Evolutionary conservation across 2,797 vertebrate genomes (phyloP).

Genomic region (Cossypha niveicapilla): DNA sequence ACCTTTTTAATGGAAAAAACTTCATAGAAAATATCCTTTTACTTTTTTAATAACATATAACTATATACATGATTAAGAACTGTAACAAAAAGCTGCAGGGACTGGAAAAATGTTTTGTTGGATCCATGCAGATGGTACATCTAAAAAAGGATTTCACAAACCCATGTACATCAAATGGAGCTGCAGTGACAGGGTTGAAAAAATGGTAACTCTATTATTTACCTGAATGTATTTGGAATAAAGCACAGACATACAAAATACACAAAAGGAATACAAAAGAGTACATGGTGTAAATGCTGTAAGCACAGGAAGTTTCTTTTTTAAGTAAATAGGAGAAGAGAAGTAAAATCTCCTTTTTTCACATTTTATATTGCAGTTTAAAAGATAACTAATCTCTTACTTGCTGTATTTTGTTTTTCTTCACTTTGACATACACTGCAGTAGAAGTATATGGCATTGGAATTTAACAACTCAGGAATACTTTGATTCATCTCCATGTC

Average conservation of each 20-base stretch:
- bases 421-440: constrained; percentile 45
- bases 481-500: not conserved
- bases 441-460: constrained; percentile 28
- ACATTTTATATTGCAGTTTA: constrained; percentile 65
- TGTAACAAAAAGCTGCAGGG: constrained; percentile 78
- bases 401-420: constrained; percentile 34
- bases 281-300: constrained; percentile 76
- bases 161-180: constrained; percentile 35
- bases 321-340: constrained; percentile 68
- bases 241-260: constrained; percentile 62
- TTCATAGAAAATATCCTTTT: constrained; percentile 77
- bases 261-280: constrained; percentile 59
- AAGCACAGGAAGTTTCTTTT: constrained; percentile 71
- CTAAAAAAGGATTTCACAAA: constrained; percentile 47
- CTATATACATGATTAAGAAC: constrained; percentile 83
- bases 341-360: constrained; percentile 69
- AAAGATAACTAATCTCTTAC: constrained; percentile 67
- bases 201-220: constrained; percentile 35
- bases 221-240: constrained; percentile 15
- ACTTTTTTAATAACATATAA: constrained; percentile 87
- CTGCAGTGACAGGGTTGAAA: constrained; percentile 11
- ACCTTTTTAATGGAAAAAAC: constrained; percentile 80
- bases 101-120: constrained; percentile 69
- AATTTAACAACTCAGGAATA: constrained; percentile 49
- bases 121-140: constrained; percentile 41